Evolutionary conservation across 2,888 invertebrate species (phyloP), one percentile per base, ranked within the genome.

Genomic region (Mechanitis messenoides): DNA sequence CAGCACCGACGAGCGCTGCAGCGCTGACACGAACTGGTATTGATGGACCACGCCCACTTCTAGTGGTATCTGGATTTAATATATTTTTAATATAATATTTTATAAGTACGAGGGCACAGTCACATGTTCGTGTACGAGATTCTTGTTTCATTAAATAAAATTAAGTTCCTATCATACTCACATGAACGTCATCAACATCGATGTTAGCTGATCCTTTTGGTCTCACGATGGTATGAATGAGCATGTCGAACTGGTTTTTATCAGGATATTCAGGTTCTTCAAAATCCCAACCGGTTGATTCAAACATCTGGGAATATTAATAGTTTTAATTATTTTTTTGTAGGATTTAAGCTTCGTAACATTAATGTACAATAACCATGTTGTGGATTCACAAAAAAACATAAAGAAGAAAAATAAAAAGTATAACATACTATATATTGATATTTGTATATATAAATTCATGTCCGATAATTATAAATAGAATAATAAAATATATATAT

Each of bases 1-100:
- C 56, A 97, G 95, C 0, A 98, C 98, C 1, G 97, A 95, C 93
- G 98, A 96, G 1, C 98, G 91, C 80, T 98, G 98, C 2, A 97
- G 90, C 66, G 91, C 93, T 2, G 98, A 98, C 12, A 95, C 95
- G 81, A 97, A 97, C 57, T 96, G 95, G 78, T 97, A 95, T 80
- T 96, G 96, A 7, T 95, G 92, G 0, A 97, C 93, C 67, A 97
- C 95, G 33, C 96, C 97, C 70, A 97, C 92, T 78, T 96, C 95
- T 55, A 92, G 72, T 0, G 91, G 91, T 67, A 89, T 71, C 91
- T 91, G 72, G 11, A 42, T 11, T 9, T 11, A 42, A 3, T 35
- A 35, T 20, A 20, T 20, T 20, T 20, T 20, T 20, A 1, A 20
- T 20, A 20, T 20, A 20, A 7, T 7, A 38, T 6, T 7, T 42